These are phyloP conservation scores for Thera obeliscata DNA, from an alignment of 2,888 invertebrate species.

Conservation along the genomic window DNA sequence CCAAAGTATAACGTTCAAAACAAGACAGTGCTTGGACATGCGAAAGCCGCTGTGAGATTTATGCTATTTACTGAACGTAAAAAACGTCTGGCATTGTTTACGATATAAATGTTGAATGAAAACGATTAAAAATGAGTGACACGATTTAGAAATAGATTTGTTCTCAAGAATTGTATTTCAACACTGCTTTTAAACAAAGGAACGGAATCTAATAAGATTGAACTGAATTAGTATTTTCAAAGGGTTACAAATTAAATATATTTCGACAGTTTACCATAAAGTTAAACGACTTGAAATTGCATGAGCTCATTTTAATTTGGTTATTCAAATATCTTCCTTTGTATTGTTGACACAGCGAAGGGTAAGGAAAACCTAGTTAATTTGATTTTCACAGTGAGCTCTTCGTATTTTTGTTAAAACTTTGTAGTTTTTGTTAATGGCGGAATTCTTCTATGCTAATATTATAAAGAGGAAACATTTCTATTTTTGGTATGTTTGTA, in stretches of 20 bases:
- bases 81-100: slow-evolving; percentile 13
- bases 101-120: not conserved
- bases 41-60: slow-evolving; percentile 33
- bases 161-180: not conserved
- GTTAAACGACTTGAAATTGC: slow-evolving; percentile 3
- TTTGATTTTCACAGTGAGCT: slow-evolving; percentile 4
- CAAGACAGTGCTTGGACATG: slow-evolving; percentile 27
- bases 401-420: not conserved
- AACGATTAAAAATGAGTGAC: not conserved
- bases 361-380: not conserved
- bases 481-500: too few relatives aligned
- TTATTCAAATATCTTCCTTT: slow-evolving; percentile 14
- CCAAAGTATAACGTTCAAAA: slow-evolving; percentile 23
- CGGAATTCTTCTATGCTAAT: too few relatives aligned
- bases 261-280: not conserved
- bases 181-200: not conserved
- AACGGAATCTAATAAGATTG: not conserved
- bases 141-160: slow-evolving; percentile 17
- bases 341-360: slow-evolving; percentile 9
- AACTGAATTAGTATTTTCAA: not conserved
- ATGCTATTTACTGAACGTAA: slow-evolving; percentile 14
- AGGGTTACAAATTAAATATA: not conserved
- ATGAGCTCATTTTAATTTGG: not conserved
- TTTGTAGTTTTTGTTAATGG: too few relatives aligned
- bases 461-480: too few relatives aligned